A percentile compares a stretch with the other conserved stretches of the same genome.
These are phyloP conservation scores for Colossoma macropomum DNA, from an alignment of 2,113 vertebrate genomes.

Conservation along the genomic window DNA sequence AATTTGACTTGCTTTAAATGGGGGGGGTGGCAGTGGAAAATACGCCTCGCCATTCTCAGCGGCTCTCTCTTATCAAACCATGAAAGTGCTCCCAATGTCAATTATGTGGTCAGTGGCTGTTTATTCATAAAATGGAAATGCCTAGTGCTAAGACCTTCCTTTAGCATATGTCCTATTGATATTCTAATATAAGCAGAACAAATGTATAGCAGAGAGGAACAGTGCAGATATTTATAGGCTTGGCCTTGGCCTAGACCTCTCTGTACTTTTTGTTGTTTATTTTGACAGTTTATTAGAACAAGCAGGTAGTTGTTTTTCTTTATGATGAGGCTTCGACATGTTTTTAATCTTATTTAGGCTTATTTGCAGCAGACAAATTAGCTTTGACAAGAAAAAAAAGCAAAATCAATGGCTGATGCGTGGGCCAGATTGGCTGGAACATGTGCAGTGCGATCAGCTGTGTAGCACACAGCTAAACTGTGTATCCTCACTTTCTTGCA, in stretches of 20 bases:
- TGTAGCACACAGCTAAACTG: not conserved
- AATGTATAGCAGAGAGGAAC: not conserved
- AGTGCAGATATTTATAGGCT: slow-evolving; percentile 26
- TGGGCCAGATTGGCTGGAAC: slow-evolving; percentile 4
- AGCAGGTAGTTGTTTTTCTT: slow-evolving; percentile 28
- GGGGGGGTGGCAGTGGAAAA: not conserved
- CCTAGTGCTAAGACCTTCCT: not conserved
- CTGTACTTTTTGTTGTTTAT: not conserved
- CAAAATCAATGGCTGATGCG: slow-evolving; percentile 46
- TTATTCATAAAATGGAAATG: slow-evolving; percentile 40
- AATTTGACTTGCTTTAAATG: slow-evolving; percentile 42
- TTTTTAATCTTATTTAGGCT: slow-evolving; percentile 48
- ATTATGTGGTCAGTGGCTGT: slow-evolving; percentile 30
- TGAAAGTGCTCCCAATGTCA: slow-evolving; percentile 35
- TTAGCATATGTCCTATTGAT: slow-evolving; percentile 21
- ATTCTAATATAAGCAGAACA: slow-evolving; percentile 1
- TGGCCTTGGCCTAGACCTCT: slow-evolving; percentile 35
- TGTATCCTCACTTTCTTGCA: not conserved
- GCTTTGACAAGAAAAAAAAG: slow-evolving; percentile 50
- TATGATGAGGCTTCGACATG: slow-evolving; percentile 20
- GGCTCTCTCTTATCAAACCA: slow-evolving; percentile 26
- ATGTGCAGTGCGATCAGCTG: slow-evolving; percentile 21
- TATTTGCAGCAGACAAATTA: slow-evolving; percentile 50
- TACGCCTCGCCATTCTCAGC: not conserved
- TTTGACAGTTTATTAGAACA: slow-evolving; percentile 37